Evolutionary conservation across 2,888 invertebrate species (phyloP), one percentile per base, ranked within the genome.

Genomic region (Nomada hirtipes): DNA sequence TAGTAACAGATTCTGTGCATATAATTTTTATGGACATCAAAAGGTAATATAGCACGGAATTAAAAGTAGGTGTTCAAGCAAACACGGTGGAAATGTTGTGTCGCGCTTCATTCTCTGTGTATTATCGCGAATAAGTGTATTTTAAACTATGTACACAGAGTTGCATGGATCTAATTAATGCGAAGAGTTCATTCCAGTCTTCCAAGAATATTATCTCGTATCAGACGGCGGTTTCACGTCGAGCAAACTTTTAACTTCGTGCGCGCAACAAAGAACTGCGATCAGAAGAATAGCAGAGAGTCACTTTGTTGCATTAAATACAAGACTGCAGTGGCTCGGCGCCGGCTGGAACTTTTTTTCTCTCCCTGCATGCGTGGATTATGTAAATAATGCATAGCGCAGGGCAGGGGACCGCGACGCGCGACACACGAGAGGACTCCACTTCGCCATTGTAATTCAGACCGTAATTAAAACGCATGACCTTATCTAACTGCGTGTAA

Each of bases 391-490:
- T 52, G 42, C 44, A 59, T 44, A 47, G 52, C 44, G 55, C 52
- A 18, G 47, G 18, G 52, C n/a, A 7, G n/a, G 23, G 47, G 23
- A 9, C 13, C 36, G 59, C 23, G 44, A 44, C 42, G 67, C 20
- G 10, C 60, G 11, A 55, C 44, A 65, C 71, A 52, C 65, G 47
- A 57, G 60, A 53, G 60, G 7, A 61, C 71, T 76, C 70, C 44
- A 74, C 75, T 36, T 59, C 42, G 53, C 57, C 18, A 65, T 70
- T 65, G 69, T 77, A 79, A 76, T 76, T 80, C 82, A 81, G 42
- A 20, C 47, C 57, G 68, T 84, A 86, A 87, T 87, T 86, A 86
- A 88, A 87, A 86, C 76, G 74, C 79, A 79, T 74, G 79, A 78
- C 65, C 65, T 82, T 80, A 76, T 80, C 70, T 69, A 68, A 77